Conservation (phyloP, 2,797 vertebrate species). For the Mareca strepera region DNA sequence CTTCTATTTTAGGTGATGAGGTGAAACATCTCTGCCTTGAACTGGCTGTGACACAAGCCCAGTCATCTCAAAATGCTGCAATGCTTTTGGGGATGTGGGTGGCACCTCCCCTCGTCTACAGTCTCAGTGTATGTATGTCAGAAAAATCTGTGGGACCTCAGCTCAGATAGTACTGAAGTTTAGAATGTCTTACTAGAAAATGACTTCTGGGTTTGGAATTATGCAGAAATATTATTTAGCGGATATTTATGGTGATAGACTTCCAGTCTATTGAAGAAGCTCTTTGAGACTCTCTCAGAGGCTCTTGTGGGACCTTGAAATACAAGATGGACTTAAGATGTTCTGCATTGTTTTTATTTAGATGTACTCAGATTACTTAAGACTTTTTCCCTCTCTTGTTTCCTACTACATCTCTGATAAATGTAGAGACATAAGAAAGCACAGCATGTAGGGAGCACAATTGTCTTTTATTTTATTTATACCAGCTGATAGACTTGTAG, state of each 20-base stretch:
- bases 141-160: neutral
- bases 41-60: conserved; percentile 86
- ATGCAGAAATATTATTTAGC: neutral
- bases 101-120: conserved; percentile 87
- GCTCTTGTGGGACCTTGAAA: neutral
- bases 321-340: neutral
- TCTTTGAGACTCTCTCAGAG: neutral
- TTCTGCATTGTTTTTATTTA: neutral
- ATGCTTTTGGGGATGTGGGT: conserved; percentile 92
- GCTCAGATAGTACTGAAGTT: neutral
- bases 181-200: neutral
- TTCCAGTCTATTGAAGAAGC: no score
- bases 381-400: neutral
- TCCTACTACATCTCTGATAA: neutral
- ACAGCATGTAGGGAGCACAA: neutral
- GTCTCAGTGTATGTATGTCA: conserved; percentile 85
- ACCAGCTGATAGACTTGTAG: neutral
- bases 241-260: neutral
- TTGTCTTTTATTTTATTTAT: neutral
- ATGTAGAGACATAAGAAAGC: neutral
- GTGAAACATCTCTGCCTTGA: conserved; percentile 89
- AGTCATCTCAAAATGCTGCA: conserved; percentile 90
- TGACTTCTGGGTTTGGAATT: neutral
- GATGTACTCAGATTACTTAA: neutral
- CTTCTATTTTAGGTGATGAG: conserved; percentile 84